phyloP scores from a whole-genome alignment of 2,888 invertebrate genomes.

The Melanophora roralis region DNA sequence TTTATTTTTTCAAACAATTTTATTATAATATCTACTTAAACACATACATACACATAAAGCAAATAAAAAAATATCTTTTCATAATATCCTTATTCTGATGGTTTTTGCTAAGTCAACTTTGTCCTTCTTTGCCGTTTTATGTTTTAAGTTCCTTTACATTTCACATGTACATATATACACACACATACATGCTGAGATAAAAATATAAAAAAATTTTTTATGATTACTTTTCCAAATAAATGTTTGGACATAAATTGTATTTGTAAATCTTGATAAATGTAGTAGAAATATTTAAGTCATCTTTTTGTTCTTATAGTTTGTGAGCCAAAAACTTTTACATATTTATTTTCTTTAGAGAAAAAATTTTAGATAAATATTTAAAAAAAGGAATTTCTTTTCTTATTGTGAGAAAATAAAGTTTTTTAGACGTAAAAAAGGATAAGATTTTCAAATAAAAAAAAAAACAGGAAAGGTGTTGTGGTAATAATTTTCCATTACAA shows the following conservation, averaged over 20 bases:
- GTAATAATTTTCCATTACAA: conserved; percentile 38
- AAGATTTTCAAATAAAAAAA: background rate
- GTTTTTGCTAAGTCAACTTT: conserved; percentile 12
- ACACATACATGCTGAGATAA: too few species aligned
- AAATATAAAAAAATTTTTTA: conserved; percentile 13
- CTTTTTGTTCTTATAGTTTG: conserved; percentile 16
- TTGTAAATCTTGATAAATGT: conserved; percentile 61
- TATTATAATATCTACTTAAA: conserved; percentile 19
- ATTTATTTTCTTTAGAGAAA: conserved; percentile 11
- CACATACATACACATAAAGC: background rate
- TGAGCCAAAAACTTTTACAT: background rate
- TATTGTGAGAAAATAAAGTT: background rate
- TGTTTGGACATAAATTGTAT: conserved; percentile 57
- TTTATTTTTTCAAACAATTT: background rate
- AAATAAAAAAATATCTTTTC: conserved; percentile 37
- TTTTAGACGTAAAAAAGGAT: background rate
- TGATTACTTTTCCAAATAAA: conserved; percentile 53
- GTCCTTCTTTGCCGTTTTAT: background rate
- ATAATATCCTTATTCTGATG: conserved; percentile 35
- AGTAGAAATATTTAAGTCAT: conserved; percentile 46
- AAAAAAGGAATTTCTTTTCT: background rate
- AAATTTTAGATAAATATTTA: background rate
- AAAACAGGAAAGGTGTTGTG: conserved; percentile 47
- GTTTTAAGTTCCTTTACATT: background rate
- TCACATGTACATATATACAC: background rate